Percentiles rank a stretch among this genome's conserved stretches.
Conservation (phyloP, 2,797 vertebrate species). For the Acomys russatus region DNA sequence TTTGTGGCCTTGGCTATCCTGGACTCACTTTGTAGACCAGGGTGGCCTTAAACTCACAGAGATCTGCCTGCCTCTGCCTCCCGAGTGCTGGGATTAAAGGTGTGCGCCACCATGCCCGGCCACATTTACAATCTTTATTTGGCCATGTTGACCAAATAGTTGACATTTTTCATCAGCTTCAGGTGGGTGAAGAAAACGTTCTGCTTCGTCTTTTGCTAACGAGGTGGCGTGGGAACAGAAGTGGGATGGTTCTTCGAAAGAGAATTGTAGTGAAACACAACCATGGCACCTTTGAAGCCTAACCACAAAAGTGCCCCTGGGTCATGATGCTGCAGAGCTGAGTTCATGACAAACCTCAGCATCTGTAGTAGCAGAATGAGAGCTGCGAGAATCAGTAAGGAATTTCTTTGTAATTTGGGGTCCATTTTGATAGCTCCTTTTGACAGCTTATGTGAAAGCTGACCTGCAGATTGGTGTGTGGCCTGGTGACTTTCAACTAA, state of each 20-base stretch:
- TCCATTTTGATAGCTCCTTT: conserved; percentile 32
- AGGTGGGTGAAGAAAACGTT: background rate
- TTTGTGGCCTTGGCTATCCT: too few relatives aligned
- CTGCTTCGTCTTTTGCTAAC: background rate
- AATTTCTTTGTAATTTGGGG: background rate
- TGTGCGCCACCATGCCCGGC: too few relatives aligned
- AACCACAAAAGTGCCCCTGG: background rate
- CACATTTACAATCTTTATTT: background rate
- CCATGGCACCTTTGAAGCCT: conserved; percentile 9
- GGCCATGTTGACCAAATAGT: background rate
- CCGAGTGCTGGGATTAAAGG: too few relatives aligned
- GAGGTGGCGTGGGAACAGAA: background rate
- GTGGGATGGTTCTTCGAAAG: background rate
- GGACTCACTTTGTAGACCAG: too few relatives aligned
- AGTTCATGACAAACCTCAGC: background rate
- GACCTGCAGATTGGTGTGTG: background rate
- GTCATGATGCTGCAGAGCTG: background rate
- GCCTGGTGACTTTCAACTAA: background rate
- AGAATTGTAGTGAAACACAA: background rate
- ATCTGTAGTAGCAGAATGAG: background rate
- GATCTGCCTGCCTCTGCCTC: too few relatives aligned
- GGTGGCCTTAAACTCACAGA: too few relatives aligned
- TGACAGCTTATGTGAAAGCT: conserved; percentile 19
- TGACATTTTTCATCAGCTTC: background rate
- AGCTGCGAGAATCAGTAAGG: conserved; percentile 9